Conservation (phyloP, 1,140 invertebrate genomes). For the Drosophila orosa region DNA sequence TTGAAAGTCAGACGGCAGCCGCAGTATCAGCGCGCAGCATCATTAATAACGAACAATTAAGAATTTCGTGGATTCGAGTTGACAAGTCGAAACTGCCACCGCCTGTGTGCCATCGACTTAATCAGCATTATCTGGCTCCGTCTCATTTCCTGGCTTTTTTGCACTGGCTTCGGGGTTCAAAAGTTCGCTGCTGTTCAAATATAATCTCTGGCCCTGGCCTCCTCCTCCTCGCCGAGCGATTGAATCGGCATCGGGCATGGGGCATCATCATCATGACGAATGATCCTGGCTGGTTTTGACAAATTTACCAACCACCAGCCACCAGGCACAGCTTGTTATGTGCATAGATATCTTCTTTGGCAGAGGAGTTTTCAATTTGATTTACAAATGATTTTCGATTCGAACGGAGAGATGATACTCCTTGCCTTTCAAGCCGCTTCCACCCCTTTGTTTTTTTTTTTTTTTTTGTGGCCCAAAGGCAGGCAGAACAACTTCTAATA, state of each 20-base stretch:
- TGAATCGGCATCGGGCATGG: constrained; percentile 31
- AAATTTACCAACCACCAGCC: constrained; percentile 53
- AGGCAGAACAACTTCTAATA: constrained; percentile 59
- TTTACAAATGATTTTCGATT: constrained; percentile 71
- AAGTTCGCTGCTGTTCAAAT: constrained; percentile 53
- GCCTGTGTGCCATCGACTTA: constrained; percentile 44
- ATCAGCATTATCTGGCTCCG: constrained; percentile 47
- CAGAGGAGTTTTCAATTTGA: constrained; percentile 62
- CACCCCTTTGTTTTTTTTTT: constrained; percentile 19
- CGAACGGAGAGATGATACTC: constrained; percentile 27
- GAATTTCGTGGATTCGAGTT: constrained; percentile 62
- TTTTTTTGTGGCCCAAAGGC: constrained; percentile 20
- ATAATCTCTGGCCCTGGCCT: constrained; percentile 28
- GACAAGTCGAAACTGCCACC: constrained; percentile 42
- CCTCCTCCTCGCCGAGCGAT: constrained; percentile 9
- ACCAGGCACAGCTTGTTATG: constrained; percentile 35
- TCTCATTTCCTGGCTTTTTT: constrained; percentile 33
- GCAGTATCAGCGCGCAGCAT: constrained; percentile 47
- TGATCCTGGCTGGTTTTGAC: constrained; percentile 64
- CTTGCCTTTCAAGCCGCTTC: constrained; percentile 19
- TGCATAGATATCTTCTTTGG: constrained; percentile 48
- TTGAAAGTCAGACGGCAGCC: constrained; percentile 57
- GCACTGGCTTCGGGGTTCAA: constrained; percentile 14
- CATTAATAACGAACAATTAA: constrained; percentile 78
- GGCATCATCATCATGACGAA: constrained; percentile 53